Base-by-base conservation (phyloP, 2,888 invertebrate species). In the Calephelis perditalis region DNA sequence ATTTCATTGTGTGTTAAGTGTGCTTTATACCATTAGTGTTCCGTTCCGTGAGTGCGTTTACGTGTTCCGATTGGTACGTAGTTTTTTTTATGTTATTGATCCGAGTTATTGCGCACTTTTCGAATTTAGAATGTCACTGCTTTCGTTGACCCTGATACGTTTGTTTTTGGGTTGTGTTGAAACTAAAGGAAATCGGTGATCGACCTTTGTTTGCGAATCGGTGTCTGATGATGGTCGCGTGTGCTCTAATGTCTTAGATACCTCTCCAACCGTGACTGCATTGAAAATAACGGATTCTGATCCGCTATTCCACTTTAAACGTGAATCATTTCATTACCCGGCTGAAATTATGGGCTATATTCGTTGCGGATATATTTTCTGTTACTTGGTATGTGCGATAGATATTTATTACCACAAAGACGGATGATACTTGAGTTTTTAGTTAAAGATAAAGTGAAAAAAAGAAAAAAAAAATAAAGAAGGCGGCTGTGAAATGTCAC, bases 141-240 rank as follows among this genome's bases (percentile, higher is more conserved):
- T 12, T 56, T 7, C 56, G 9, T 10, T 3, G 7, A 10, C 15
- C 15, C 2, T 10, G 6, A n/a, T 15, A 47, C 12, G 9, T 62
- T 60, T 55, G 54, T 59, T 55, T 60, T 79, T 79, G 79, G 65
- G 67, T 75, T 69, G 65, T 72, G 75, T 61, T 58, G 45, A 59
- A 52, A 54, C 62, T 43, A 55, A 63, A 63, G 46, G 61, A 65
- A 70, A 68, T 64, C 62, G 64, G 65, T 67, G 63, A 63, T 66
- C 60, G 69, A 68, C 68, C 70, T 71, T 73, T 70, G 70, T 65
- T 67, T 67, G 69, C 58, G 63, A 67, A 65, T 65, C 60, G 62
- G 64, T 66, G 49, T 52, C 47, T 73, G 67, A 77, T 78, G 79
- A 76, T 77, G 78, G 81, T 67, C 81, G 77, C 75, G 74, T 74